Base-by-base conservation (phyloP, 2,888 invertebrate genomes). In the Drosophila vallismaia region DNA sequence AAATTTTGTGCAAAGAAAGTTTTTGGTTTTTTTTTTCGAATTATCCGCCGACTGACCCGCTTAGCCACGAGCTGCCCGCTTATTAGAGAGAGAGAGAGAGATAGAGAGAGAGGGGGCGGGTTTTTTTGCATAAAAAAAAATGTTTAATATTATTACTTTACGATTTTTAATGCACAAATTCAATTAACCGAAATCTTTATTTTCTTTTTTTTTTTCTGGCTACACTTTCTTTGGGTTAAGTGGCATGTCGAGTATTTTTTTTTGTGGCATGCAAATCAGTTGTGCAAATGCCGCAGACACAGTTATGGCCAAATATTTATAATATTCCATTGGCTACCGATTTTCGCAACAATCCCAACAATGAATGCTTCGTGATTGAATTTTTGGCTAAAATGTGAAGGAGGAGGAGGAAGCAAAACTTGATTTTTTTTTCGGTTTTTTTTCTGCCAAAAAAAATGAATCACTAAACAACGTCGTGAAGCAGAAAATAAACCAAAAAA, bases 1-100 rank as follows among this genome's bases (percentile, higher is more conserved):
- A 84, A 84, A 84, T 79, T 55, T 79, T 67, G 74, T 67, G 71
- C 77, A 82, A 88, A 88, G 82, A 82, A 82, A 82, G 88, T 88
- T 54, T 14, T 58, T 76, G 14, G n/a, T n/a, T n/a, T 19, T 19
- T 19, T 28, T 28, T 28, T 28, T 28, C 5, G 3, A 5, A 28
- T 28, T 28, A 28, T 5, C 28, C 28, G 28, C 66, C 71, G 58
- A 74, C 69, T 84, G 84, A 86, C 84, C 84, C 63, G 84, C 88
- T 88, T 88, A 73, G 80, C 72, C 69, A 66, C 54, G 52, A 33
- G 40, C 44, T 9, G 7, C 14, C 36, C 56, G 38, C 5, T 19
- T 53, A 62, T 67, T 66, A 63, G 64, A 64, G 40, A 66, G n/a
- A n/a, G n/a, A 51, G 36, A 38, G 26, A 54, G 26, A 26, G 26